Evolutionary conservation across 2,113 vertebrate genomes (phyloP), one percentile per base, ranked within the genome.

Genomic region (Seriola quinqueradiata): DNA sequence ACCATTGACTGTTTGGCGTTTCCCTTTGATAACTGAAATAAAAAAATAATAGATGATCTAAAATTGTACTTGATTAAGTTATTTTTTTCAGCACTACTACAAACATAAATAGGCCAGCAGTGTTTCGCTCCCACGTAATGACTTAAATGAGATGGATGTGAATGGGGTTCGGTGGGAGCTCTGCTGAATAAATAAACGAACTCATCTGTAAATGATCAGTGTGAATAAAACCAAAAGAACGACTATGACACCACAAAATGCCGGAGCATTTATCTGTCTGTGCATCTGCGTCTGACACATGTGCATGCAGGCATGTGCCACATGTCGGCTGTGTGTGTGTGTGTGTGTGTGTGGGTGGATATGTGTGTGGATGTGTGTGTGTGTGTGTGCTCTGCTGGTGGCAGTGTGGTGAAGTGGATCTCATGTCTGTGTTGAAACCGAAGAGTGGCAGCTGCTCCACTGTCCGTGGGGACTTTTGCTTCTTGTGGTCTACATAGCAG

Each of bases 401-500:
- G 78, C 46, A 42, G 72, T 38, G 61, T 77, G 80, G 38, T 67
- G 28, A 77, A 78, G 60, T 78, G 77, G 55, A 81, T 88, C 82
- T 70, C 76, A 12, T 87, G 73, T 75, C 75, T 70, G 75, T 69
- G 70, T 64, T 85, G 79, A 83, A 84, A 79, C 28, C 9, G 40
- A 60, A 83, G 76, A 68, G 84, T 13, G 52, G 79, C 90, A 91
- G 91, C 89, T 93, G 90, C 87, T 76, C 16, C 78, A 1, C 25
- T 2, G n/a, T 87, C 84, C 69, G n/a, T 57, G 36, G 75, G 87
- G 83, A 82, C 21, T 68, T 52, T 63, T 61, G 82, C 57, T 87
- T 77, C 73, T n/a, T 82, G 87, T 65, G 48, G 69, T 81, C 79
- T 61, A 23, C 82, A 71, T 81, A 81, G 77, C 84, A 42, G 70